A percentile compares a stretch with the other conserved stretches of the same genome.
phyloP scores from a whole-genome alignment of 1,140 invertebrate species.

The Drosophila sechellia region DNA sequence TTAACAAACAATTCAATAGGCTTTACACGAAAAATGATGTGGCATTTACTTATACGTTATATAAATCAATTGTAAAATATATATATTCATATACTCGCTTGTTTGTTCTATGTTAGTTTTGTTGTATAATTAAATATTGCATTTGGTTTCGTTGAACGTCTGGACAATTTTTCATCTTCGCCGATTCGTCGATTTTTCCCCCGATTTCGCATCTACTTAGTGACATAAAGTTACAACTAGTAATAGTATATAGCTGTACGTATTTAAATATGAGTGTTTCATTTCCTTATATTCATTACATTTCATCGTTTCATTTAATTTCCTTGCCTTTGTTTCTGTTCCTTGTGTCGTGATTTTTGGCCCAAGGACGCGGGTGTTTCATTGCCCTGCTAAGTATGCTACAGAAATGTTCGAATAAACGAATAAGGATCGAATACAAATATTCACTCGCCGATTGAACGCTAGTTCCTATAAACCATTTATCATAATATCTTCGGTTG shows the following conservation, averaged over 20 bases:
- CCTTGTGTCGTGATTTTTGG: conserved; percentile 44
- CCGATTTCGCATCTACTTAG: conserved; percentile 55
- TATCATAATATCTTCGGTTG: conserved; percentile 7
- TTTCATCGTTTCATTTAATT: too few species aligned
- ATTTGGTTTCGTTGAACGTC: conserved; percentile 82
- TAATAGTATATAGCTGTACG: conserved; percentile 36
- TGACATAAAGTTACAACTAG: conserved; percentile 48
- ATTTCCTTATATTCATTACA: too few species aligned
- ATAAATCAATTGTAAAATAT: conserved; percentile 78
- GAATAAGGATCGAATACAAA: conserved; percentile 40
- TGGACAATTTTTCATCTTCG: conserved; percentile 66
- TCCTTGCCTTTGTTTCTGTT: background rate
- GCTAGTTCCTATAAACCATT: conserved; percentile 18
- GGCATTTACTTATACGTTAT: conserved; percentile 66
- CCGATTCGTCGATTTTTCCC: conserved; percentile 8
- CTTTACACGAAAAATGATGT: conserved; percentile 71
- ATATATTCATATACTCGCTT: conserved; percentile 45
- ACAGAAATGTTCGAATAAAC: conserved; percentile 24
- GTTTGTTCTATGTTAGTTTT: conserved; percentile 37
- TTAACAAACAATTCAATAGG: conserved; percentile 73
- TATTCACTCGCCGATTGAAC: conserved; percentile 1
- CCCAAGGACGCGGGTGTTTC: conserved; percentile 21
- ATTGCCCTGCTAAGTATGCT: conserved; percentile 42
- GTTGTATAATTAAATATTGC: conserved; percentile 82
- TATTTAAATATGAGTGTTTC: conserved; percentile 43